These are phyloP conservation scores for Hirudinaria manillensis DNA, from an alignment of 2,888 invertebrate genomes.

Conservation along the genomic window DNA sequence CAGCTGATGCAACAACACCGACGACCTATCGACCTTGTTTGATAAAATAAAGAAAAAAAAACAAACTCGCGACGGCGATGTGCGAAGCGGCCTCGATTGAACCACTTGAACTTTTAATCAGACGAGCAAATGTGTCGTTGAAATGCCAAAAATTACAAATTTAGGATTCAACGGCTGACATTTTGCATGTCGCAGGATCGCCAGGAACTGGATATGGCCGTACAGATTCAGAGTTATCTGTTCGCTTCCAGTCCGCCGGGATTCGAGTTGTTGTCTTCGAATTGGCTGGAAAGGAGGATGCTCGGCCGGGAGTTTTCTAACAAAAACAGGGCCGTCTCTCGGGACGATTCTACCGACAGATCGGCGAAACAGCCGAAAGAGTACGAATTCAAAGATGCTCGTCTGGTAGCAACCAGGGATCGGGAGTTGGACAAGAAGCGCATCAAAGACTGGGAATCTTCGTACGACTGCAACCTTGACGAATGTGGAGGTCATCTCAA, in stretches of 20 bases:
- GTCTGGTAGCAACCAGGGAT: conserved; percentile 11
- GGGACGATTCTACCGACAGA: not conserved
- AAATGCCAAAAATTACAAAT: no score
- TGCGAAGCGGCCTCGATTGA: no score
- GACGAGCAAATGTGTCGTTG: no score
- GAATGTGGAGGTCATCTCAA: not conserved
- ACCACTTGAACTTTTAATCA: no score
- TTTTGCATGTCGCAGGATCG: not conserved
- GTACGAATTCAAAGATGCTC: conserved; percentile 15
- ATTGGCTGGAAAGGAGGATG: conserved; percentile 20
- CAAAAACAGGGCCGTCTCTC: not conserved
- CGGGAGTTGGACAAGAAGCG: not conserved
- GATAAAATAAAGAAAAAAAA: no score
- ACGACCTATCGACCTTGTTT: no score
- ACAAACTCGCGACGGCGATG: no score
- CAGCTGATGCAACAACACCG: no score
- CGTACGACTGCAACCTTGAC: conserved; percentile 18
- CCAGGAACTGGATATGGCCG: conserved; percentile 10
- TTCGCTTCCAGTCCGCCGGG: conserved; percentile 26
- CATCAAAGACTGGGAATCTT: conserved; percentile 20
- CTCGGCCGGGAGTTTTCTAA: not conserved
- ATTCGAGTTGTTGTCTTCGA: conserved; percentile 23
- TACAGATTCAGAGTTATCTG: conserved; percentile 14
- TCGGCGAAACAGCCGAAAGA: not conserved
- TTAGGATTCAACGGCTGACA: no score